phyloP scores from a whole-genome alignment of 2,113 vertebrate species.

The Psophia crepitans region DNA sequence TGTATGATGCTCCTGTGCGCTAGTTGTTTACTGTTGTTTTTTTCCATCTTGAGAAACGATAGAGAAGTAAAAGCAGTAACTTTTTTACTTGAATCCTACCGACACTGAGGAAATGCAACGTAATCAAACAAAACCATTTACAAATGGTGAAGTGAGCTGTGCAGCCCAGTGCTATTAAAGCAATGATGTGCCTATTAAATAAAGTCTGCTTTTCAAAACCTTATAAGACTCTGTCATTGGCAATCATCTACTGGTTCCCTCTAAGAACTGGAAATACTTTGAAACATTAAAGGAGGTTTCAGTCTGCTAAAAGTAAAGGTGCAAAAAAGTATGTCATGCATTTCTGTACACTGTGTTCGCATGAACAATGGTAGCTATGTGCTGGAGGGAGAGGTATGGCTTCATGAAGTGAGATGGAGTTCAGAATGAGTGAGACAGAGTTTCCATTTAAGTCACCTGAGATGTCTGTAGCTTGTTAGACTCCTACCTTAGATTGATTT shows the following conservation, averaged over 20 bases:
- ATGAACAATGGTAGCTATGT: accelerated
- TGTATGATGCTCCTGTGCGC: background rate
- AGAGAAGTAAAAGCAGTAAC: constrained; percentile 55
- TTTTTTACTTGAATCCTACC: constrained; percentile 65
- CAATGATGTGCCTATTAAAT: constrained; percentile 53
- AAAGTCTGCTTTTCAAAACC: constrained; percentile 58
- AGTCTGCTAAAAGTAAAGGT: background rate
- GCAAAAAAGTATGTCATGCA: background rate
- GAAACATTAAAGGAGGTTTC: background rate
- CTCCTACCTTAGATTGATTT: background rate
- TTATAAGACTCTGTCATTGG: background rate
- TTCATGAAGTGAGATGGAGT: background rate
- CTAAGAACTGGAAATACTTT: background rate
- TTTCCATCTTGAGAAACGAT: constrained; percentile 40
- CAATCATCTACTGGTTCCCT: background rate
- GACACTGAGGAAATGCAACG: constrained; percentile 47
- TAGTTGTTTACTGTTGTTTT: background rate
- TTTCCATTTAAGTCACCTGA: background rate
- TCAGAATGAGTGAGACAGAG: background rate
- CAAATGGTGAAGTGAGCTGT: constrained; percentile 48
- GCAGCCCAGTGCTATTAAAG: constrained; percentile 59
- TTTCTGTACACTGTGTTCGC: background rate
- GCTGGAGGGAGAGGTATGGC: background rate
- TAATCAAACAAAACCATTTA: constrained; percentile 56
- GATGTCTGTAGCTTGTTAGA: background rate